These are phyloP conservation scores for Dromius quadrimaculatus DNA, from an alignment of 2,888 invertebrate genomes.

Conservation along the genomic window DNA sequence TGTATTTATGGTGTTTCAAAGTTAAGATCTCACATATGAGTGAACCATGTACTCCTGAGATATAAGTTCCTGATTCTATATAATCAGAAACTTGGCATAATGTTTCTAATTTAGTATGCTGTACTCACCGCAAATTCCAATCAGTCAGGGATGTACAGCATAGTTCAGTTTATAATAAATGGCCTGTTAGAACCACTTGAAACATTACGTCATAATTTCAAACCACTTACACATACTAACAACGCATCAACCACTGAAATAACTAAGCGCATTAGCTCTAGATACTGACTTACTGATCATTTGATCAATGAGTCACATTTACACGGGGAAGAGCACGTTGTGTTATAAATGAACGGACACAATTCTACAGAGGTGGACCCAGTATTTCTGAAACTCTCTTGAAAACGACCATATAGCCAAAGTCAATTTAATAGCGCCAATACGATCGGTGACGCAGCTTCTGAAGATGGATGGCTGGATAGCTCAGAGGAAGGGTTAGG, in stretches of 20 bases:
- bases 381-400: too few species aligned
- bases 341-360: constrained; percentile 7
- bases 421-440: too few species aligned
- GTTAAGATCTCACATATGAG: too few species aligned
- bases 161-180: constrained; percentile 26
- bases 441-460: too few species aligned
- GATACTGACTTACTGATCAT: constrained; percentile 13
- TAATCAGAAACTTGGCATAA: too few species aligned
- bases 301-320: constrained; percentile 7
- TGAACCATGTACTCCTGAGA: too few species aligned
- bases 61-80: too few species aligned
- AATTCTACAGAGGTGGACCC: not conserved
- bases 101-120: not conserved
- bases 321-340: not conserved
- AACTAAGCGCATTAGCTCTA: constrained; percentile 23
- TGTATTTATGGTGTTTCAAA: too few species aligned
- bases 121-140: constrained; percentile 14
- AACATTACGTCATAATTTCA: constrained; percentile 14
- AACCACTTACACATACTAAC: constrained; percentile 19
- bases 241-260: constrained; percentile 9
- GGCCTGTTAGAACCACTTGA: constrained; percentile 18
- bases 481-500: too few species aligned
- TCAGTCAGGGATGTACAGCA: constrained; percentile 21
- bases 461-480: too few species aligned
- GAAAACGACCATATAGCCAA: too few species aligned